A percentile compares a stretch with the other conserved stretches of the same genome.
phyloP scores from a whole-genome alignment of 1,140 invertebrate species.

The Ips typographus region DNA sequence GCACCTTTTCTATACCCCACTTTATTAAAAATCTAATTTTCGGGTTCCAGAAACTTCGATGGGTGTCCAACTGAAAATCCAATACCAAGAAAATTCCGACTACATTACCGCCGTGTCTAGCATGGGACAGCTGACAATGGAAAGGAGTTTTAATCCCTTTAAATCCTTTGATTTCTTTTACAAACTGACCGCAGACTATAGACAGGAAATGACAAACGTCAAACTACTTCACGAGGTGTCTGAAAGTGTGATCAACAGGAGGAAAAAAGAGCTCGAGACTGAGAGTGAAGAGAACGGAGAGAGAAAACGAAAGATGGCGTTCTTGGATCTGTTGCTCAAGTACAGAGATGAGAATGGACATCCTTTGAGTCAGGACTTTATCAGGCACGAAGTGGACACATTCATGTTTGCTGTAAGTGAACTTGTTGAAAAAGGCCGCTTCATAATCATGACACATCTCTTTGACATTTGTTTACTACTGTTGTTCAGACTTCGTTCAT shows the following conservation, averaged over 20 bases:
- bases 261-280: constrained; percentile 46
- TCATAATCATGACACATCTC: neutral
- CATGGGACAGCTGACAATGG: constrained; percentile 52
- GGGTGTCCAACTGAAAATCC: constrained; percentile 67
- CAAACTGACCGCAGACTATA: constrained; percentile 36
- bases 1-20: neutral
- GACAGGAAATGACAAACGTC: constrained; percentile 55
- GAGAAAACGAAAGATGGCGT: constrained; percentile 64
- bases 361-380: constrained; percentile 63
- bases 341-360: constrained; percentile 57
- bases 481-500: no score
- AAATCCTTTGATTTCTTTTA: constrained; percentile 39
- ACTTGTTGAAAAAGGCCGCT: neutral
- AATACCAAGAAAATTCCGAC: constrained; percentile 66
- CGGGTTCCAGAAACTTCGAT: constrained; percentile 63
- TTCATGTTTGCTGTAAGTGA: constrained; percentile 78
- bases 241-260: constrained; percentile 46
- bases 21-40: neutral
- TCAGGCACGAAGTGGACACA: constrained; percentile 81
- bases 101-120: constrained; percentile 74
- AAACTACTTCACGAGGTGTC: constrained; percentile 53
- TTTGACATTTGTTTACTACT: no score
- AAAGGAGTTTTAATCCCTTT: constrained; percentile 52
- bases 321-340: constrained; percentile 72
- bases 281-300: constrained; percentile 1